Base-by-base conservation (phyloP, 2,113 vertebrate genomes). In the Australoheros scitulus region DNA sequence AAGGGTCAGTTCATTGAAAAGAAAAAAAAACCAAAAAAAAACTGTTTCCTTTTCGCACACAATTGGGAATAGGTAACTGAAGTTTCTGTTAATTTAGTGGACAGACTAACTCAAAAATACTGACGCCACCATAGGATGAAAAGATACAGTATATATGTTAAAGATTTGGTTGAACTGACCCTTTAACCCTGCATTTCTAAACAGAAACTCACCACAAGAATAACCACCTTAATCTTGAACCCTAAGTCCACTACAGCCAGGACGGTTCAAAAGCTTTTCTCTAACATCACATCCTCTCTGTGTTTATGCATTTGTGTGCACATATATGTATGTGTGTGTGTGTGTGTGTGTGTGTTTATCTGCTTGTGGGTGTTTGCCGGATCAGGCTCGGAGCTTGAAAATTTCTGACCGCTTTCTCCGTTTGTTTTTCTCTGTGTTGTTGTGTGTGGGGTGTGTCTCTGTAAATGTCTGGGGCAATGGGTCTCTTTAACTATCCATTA, bases 291-390 rank as follows among this genome's bases (percentile, higher is more conserved):
- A 52, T 36, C 68, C 5, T 87, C 41, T 92, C 70, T 92, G 84
- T 91, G 80, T 93, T 84, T 83, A 87, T 86, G 87, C 87, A 85
- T 94, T 43, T 13, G 1, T 90, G 86, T 92, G 89, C 81, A 86
- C 61, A 63, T 87, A 17, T 76, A 1, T 84, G 82, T 86, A 11
- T 86, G 77, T 82, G 15, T 32, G 50, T 38, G 47, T 11, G 15
- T 32, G 50, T 38, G 47, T 11, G 20, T 22, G 77, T 80, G 47
- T 60, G 81, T 65, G 77, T 90, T 24, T 82, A 65, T 15, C 24
- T 83, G 88, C 61, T 65, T 79, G 82, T 80, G 83, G 83, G 75
- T 87, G 47, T 84, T n/a, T 38, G 58, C 81, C 79, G 76, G 0
- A 56, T 88, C 92, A 93, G 93, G 79, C 88, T 91, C 79, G 6